A percentile compares a stretch with the other conserved stretches of the same genome.
Evolutionary conservation across 2,888 invertebrate species (phyloP).

Genomic region (Chrysotoxum bicinctum): DNA sequence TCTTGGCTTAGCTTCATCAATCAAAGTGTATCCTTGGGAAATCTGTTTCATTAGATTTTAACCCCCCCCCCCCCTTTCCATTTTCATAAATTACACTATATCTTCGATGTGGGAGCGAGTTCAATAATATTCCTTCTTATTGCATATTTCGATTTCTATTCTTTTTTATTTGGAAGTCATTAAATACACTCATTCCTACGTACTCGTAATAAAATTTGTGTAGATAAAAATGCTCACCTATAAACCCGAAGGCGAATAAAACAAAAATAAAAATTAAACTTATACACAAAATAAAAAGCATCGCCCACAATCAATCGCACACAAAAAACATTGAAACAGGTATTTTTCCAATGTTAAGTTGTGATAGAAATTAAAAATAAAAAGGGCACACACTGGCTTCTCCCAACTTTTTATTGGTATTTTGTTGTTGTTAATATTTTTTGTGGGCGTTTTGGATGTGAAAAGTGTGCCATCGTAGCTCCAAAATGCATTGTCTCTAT

Average conservation of each 20-base stretch:
- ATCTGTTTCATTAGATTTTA: background rate
- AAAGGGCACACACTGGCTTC: constrained; percentile 44
- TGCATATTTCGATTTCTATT: constrained; percentile 24
- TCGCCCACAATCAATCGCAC: constrained; percentile 40
- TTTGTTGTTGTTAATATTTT: constrained; percentile 32
- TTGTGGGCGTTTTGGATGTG: constrained; percentile 56
- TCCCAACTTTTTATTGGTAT: background rate
- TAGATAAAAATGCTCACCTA: constrained; percentile 2
- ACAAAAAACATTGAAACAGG: constrained; percentile 37
- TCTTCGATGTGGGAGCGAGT: constrained; percentile 28
- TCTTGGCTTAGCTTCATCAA: background rate
- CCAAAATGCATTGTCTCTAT: constrained; percentile 40
- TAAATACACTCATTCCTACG: constrained; percentile 46
- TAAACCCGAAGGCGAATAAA: constrained; percentile 12
- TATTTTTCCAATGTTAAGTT: constrained; percentile 46
- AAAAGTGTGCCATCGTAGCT: constrained; percentile 62
- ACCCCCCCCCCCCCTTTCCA: background rate
- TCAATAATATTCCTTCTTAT: background rate
- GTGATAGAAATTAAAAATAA: constrained; percentile 28
- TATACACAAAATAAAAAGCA: constrained; percentile 10
- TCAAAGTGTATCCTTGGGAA: no score
- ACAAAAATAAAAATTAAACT: constrained; percentile 36
- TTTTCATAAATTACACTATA: background rate
- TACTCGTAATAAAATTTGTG: constrained; percentile 7
- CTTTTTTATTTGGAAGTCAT: constrained; percentile 23